These are phyloP conservation scores for Gila orcuttii DNA, from an alignment of 2,113 vertebrate genomes.

Conservation along the genomic window DNA sequence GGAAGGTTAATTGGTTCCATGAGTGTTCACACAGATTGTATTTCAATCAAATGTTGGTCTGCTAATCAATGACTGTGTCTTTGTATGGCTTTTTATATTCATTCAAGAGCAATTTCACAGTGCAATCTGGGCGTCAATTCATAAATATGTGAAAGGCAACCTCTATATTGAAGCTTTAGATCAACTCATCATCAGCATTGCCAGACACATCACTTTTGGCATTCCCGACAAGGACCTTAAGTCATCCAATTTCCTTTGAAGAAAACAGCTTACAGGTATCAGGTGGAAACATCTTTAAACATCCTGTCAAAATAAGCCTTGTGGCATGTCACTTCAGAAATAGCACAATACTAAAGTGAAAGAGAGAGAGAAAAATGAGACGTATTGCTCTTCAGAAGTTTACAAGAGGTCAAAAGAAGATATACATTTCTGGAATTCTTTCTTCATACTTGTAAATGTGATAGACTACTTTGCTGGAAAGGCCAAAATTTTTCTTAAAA, in stretches of 20 bases:
- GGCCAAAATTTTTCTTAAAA: neutral
- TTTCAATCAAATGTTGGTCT: neutral
- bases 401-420: slow-evolving; percentile 29
- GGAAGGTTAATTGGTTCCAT: neutral
- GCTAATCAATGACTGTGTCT: neutral
- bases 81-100: neutral
- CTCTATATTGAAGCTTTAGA: neutral
- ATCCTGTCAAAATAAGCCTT: slow-evolving; percentile 67
- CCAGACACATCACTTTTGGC: slow-evolving; percentile 38
- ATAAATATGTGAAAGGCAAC: neutral
- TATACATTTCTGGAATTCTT: neutral
- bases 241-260: slow-evolving; percentile 60
- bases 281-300: slow-evolving; percentile 59
- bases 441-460: neutral
- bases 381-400: slow-evolving; percentile 16
- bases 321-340: slow-evolving; percentile 40
- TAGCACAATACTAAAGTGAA: slow-evolving; percentile 3
- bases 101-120: slow-evolving; percentile 1
- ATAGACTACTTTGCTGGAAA: neutral
- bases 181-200: slow-evolving; percentile 24
- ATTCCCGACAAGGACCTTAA: slow-evolving; percentile 58
- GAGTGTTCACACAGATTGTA: neutral
- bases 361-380: neutral
- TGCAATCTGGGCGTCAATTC: neutral
- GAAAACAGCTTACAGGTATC: slow-evolving; percentile 60